Conservation (phyloP, 2,113 vertebrate genomes). For the Heteronetta atricapilla region DNA sequence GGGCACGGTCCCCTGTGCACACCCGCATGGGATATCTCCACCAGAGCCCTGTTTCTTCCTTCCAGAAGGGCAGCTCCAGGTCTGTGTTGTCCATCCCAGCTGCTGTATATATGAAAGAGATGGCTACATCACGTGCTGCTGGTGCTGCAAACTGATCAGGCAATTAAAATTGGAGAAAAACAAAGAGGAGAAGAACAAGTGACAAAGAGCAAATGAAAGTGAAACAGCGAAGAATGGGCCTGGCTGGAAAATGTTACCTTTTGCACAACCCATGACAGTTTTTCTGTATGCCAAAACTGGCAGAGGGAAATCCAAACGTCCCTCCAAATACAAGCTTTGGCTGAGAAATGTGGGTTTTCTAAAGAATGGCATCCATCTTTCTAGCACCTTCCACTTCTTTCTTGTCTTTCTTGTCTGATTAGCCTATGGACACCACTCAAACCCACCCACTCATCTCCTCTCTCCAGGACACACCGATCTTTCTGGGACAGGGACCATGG, state of each 20-base stretch:
- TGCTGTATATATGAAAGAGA: accelerated
- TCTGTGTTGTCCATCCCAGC: background rate
- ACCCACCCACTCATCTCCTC: background rate
- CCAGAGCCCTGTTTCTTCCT: background rate
- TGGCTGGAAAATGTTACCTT: background rate
- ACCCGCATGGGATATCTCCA: background rate
- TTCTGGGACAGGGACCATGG: too few species aligned
- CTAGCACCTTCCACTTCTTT: background rate
- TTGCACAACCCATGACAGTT: background rate
- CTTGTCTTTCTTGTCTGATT: background rate
- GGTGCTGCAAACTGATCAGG: background rate
- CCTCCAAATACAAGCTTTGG: background rate
- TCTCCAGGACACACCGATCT: background rate
- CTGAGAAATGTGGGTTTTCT: background rate
- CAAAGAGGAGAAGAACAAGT: background rate
- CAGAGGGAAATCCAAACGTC: background rate
- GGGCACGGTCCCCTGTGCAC: background rate
- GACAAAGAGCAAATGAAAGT: constrained; percentile 3
- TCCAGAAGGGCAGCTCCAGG: background rate
- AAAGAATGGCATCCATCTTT: background rate
- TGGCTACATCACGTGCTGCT: background rate
- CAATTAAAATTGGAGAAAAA: constrained; percentile 24
- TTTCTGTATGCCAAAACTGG: background rate
- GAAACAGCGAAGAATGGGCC: background rate
- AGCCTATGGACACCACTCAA: background rate